These are phyloP conservation scores for Symphodus melops DNA, from an alignment of 2,113 vertebrate genomes.

Conservation along the genomic window DNA sequence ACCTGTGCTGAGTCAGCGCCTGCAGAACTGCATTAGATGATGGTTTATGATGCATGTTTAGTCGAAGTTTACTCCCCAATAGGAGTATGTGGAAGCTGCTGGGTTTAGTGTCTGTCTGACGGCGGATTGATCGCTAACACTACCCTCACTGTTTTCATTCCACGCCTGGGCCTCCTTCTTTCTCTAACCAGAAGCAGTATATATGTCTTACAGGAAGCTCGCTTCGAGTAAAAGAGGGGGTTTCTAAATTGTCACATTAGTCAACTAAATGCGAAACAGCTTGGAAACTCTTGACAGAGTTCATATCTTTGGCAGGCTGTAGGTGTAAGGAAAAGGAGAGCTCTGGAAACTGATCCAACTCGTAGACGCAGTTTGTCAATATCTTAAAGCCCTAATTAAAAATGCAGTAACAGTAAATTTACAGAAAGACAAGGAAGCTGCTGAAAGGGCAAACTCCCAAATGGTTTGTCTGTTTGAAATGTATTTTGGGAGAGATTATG, in stretches of 20 bases:
- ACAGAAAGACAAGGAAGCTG: slow-evolving; percentile 27
- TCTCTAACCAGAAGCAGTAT: slow-evolving; percentile 27
- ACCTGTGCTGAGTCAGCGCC: background rate
- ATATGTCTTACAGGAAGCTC: slow-evolving; percentile 8
- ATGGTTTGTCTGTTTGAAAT: slow-evolving; percentile 23
- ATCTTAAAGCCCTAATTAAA: slow-evolving; percentile 37
- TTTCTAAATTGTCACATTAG: slow-evolving; percentile 8
- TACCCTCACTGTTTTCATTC: slow-evolving; percentile 38
- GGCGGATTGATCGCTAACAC: slow-evolving; percentile 14
- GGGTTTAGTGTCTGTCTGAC: slow-evolving; percentile 27
- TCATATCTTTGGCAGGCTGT: slow-evolving; percentile 51
- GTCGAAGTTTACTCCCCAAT: background rate
- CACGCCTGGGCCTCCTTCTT: slow-evolving; percentile 37
- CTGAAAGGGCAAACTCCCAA: slow-evolving; percentile 38
- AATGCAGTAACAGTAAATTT: slow-evolving; percentile 33
- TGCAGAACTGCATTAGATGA: slow-evolving; percentile 6
- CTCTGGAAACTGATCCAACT: slow-evolving; percentile 33
- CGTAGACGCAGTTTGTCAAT: slow-evolving; percentile 16
- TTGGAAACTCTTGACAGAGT: slow-evolving; percentile 28
- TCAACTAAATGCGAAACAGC: slow-evolving; percentile 36
- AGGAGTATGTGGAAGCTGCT: slow-evolving; percentile 12
- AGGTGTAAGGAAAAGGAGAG: slow-evolving; percentile 38
- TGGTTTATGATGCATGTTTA: background rate
- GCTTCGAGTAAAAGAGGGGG: slow-evolving; percentile 33
- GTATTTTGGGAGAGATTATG: background rate